Percentiles rank a stretch among this genome's conserved stretches.
These are phyloP conservation scores for Hipposideros larvatus DNA, from an alignment of 2,797 vertebrate genomes.

Conservation along the genomic window DNA sequence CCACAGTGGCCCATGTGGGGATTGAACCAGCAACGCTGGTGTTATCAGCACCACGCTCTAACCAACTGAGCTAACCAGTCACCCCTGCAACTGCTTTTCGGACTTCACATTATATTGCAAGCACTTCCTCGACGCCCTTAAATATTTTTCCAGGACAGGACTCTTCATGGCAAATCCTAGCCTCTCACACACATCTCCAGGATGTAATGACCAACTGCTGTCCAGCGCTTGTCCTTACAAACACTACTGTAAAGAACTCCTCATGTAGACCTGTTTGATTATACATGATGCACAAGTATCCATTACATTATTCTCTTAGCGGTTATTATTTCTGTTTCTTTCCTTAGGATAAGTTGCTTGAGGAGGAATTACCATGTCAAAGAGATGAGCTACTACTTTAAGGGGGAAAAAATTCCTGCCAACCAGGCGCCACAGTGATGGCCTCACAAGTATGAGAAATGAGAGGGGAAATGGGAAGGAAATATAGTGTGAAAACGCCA, in stretches of 20 bases:
- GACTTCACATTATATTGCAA: not conserved
- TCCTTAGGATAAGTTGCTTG: not conserved
- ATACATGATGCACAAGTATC: accelerated
- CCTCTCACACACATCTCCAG: not conserved
- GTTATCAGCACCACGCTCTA: no score
- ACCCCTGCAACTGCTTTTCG: not conserved
- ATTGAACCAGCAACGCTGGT: no score
- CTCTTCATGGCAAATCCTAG: not conserved
- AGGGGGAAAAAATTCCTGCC: not conserved
- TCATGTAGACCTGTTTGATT: not conserved
- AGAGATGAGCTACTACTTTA: not conserved
- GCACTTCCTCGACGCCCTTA: not conserved
- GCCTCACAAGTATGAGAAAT: not conserved
- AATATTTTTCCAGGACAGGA: not conserved
- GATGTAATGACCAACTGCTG: not conserved
- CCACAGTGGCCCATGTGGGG: no score
- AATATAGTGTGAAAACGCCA: not conserved
- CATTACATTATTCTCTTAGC: accelerated
- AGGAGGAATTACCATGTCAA: not conserved
- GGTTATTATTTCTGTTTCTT: not conserved
- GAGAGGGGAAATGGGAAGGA: not conserved
- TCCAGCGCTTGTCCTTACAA: not conserved
- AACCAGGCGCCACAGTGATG: not conserved
- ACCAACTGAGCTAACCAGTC: no score
- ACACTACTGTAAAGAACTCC: not conserved